These are phyloP conservation scores for Pangasius mekongensis DNA, from an alignment of 2,797 vertebrate species.

Conservation along the genomic window DNA sequence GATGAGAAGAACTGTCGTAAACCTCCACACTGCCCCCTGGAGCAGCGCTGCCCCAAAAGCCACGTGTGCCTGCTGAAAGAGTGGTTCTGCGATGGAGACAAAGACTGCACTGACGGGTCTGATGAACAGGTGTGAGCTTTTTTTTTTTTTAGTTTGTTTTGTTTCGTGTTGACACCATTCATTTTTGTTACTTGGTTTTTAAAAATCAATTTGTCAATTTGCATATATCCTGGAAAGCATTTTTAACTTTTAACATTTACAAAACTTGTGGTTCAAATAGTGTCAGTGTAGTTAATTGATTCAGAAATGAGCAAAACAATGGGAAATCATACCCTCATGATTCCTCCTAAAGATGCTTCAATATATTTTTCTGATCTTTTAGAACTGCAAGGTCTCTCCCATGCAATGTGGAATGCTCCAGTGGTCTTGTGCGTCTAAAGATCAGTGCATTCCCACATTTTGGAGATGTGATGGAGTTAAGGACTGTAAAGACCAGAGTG, in stretches of 20 bases:
- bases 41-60: constrained; percentile 74
- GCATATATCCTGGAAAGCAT: not conserved
- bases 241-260: not conserved
- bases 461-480: constrained; percentile 85
- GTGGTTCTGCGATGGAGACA: constrained; percentile 87
- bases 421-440: constrained; percentile 77
- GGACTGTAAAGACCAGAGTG: constrained; percentile 83
- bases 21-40: constrained; percentile 70
- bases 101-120: constrained; percentile 84
- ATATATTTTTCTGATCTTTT: constrained; percentile 1
- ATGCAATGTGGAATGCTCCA: constrained; percentile 73
- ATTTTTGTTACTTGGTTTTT: not conserved
- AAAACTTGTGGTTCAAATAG: not conserved
- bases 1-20: constrained; percentile 83
- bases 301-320: not conserved
- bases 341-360: not conserved
- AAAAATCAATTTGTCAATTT: not conserved
- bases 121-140: constrained; percentile 82
- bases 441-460: constrained; percentile 78
- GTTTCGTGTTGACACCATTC: no score
- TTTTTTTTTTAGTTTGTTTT: no score
- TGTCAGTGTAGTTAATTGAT: not conserved
- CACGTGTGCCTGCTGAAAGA: constrained; percentile 83
- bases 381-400: constrained; percentile 72
- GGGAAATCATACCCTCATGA: not conserved